Evolutionary conservation across 2,113 vertebrate species (phyloP), one percentile per base, ranked within the genome.

Genomic region (Dermatemys mawii): DNA sequence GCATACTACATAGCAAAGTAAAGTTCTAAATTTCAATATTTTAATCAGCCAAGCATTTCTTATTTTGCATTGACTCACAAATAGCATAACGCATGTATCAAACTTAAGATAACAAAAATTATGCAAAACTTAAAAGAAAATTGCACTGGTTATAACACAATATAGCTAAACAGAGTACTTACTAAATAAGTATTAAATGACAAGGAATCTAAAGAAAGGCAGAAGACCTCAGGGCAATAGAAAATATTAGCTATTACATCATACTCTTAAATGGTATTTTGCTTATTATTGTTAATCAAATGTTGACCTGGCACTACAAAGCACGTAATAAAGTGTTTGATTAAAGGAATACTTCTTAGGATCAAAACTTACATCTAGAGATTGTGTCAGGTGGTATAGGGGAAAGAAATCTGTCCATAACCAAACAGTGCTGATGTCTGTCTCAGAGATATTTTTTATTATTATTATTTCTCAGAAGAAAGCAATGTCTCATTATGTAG

Each of bases 381-480:
- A 83, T 67, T 60, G 12, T 48, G 82, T 81, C 32, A 93, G 87
- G 84, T 67, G 49, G 87, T 95, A 19, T 80, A 38, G 49, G 4
- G 21, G 82, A 93, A 88, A 86, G 49, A 96, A 95, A 89, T 46
- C 12, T 82, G 80, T 82, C 82, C 85, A 53, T 89, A 94, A 84
- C 82, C 89, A 94, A 94, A 95, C 81, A 95, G 91, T 46, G 51
- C 51, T 92, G 92, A 95, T 86, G 83, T 91, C 49, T 93, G 21
- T 67, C 93, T 91, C 91, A 53, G 79, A 94, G 94, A 55, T 51
- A 53, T 84, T 95, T 46, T n/a, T 46, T 70, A 89, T 89, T 79
- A 78, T 80, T 86, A 91, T 63, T 96, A 93, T 90, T 96, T 94
- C 94, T 79, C 92, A 87, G 80, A 87, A 93, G 55, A 96, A 93